These are phyloP conservation scores for Embidobia sp. DNA, from an alignment of 2,888 invertebrate species.

Conservation along the genomic window DNA sequence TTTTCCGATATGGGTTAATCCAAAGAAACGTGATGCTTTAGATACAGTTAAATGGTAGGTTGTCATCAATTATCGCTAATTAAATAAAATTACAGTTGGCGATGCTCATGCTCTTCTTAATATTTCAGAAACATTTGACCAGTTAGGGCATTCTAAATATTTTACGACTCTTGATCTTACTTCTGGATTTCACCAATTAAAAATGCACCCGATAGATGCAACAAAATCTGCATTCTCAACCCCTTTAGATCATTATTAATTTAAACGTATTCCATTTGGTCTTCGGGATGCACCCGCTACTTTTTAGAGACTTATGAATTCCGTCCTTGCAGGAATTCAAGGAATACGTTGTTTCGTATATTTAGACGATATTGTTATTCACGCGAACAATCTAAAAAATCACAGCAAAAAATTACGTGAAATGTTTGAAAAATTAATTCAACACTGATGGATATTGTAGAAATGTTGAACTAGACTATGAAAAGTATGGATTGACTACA, in stretches of 20 bases:
- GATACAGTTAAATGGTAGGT: neutral
- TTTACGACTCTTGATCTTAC: neutral
- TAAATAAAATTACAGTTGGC: neutral
- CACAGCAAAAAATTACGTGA: constrained; percentile 13
- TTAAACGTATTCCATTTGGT: neutral
- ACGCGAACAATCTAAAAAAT: neutral
- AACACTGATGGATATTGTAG: no score
- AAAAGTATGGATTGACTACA: no score
- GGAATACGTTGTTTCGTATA: constrained; percentile 67
- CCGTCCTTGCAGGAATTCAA: constrained; percentile 66
- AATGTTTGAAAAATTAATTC: constrained; percentile 1
- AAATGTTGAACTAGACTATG: no score
- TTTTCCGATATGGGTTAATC: neutral
- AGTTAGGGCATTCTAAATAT: neutral
- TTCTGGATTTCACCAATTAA: neutral
- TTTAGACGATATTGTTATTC: constrained; percentile 53
- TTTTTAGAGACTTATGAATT: constrained; percentile 68
- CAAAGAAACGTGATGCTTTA: neutral
- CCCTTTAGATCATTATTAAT: neutral
- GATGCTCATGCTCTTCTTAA: neutral
- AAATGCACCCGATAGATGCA: neutral
- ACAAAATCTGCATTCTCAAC: neutral
- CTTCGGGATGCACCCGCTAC: no score
- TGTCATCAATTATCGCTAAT: neutral
- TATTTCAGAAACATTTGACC: neutral